These are phyloP conservation scores for Callaeas wilsoni DNA, from an alignment of 2,113 vertebrate species.

Conservation along the genomic window DNA sequence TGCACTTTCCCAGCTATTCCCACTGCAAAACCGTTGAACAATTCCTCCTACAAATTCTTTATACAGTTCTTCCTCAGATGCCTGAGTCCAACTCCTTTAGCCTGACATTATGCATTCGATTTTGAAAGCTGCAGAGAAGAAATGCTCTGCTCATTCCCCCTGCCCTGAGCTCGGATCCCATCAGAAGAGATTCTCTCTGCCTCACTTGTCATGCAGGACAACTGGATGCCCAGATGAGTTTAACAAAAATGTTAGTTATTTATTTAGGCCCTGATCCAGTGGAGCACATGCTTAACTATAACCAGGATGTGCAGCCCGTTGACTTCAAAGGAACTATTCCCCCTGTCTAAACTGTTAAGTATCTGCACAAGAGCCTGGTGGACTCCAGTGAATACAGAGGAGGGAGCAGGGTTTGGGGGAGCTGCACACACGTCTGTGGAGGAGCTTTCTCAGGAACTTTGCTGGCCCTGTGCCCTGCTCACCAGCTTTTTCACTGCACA, in stretches of 20 bases:
- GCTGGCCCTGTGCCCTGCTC: not conserved
- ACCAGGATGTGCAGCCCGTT: slow-evolving; percentile 51
- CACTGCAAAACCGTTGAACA: not conserved
- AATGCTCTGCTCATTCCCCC: not conserved
- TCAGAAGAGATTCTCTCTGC: slow-evolving; percentile 32
- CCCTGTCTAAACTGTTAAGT: slow-evolving; percentile 38
- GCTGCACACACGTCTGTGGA: not conserved
- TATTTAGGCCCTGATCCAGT: slow-evolving; percentile 40
- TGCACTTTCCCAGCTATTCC: not conserved
- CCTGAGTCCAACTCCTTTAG: not conserved
- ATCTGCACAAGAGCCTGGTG: slow-evolving; percentile 37
- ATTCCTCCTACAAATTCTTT: not conserved
- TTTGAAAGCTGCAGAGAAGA: not conserved
- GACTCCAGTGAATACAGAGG: not conserved
- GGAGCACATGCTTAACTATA: slow-evolving; percentile 48
- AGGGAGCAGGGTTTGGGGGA: not conserved
- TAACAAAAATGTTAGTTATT: slow-evolving; percentile 44
- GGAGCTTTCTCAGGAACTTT: not conserved
- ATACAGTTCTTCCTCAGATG: not conserved
- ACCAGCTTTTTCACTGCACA: not conserved
- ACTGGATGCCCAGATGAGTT: slow-evolving; percentile 46
- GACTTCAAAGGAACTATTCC: slow-evolving; percentile 50
- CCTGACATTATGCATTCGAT: not conserved
- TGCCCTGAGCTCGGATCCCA: not conserved
- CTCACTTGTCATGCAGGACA: slow-evolving; percentile 35